These are phyloP conservation scores for Sphaeridia pumilis DNA, from an alignment of 2,888 invertebrate genomes.

Conservation along the genomic window DNA sequence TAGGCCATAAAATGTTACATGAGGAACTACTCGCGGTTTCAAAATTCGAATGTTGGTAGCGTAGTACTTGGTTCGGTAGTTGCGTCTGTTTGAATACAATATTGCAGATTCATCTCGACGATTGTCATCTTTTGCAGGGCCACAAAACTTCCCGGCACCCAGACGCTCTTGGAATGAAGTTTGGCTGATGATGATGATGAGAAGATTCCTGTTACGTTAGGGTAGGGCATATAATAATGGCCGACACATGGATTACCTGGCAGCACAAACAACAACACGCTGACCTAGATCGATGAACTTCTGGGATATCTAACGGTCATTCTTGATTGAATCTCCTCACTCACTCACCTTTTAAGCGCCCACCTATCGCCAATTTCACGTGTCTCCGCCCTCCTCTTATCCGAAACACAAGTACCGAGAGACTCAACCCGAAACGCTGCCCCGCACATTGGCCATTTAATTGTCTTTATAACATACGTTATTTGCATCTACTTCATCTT, in stretches of 20 bases:
- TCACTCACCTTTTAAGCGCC: conserved; percentile 5
- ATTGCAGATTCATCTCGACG: no score
- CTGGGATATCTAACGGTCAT: conserved; percentile 34
- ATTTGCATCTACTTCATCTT: not conserved
- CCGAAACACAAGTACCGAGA: not conserved
- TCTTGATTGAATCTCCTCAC: conserved; percentile 25
- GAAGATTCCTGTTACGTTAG: conserved; percentile 7
- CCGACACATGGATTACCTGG: not conserved
- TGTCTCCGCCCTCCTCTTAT: not conserved
- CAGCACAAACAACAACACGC: conserved; percentile 1
- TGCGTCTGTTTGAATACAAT: no score
- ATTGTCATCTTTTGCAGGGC: no score
- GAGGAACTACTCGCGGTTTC: no score
- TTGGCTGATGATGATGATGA: not conserved
- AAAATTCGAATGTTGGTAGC: no score
- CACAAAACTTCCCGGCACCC: not conserved
- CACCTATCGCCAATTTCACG: not conserved
- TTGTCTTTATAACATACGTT: no score
- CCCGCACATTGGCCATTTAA: no score
- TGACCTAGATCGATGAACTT: conserved; percentile 34
- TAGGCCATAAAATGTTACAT: no score
- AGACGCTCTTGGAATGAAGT: no score
- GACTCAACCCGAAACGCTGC: no score
- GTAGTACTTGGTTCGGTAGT: no score
- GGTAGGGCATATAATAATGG: conserved; percentile 14